Evolutionary conservation across 2,888 invertebrate species (phyloP).

Genomic region (Orchestes rusci): DNA sequence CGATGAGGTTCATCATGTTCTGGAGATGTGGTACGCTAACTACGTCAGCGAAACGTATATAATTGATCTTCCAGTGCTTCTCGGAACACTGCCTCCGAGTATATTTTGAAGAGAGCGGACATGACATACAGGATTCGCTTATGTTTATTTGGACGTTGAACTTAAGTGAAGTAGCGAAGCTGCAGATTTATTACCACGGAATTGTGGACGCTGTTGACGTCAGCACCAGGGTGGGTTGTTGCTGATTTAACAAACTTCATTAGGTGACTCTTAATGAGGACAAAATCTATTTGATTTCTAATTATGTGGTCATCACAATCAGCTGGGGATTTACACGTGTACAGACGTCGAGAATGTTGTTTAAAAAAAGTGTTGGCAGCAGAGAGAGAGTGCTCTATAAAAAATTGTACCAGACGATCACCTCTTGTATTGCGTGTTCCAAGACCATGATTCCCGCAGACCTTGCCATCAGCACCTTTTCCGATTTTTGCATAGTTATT

Average conservation of each 20-base stretch:
- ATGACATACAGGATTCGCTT: constrained; percentile 1
- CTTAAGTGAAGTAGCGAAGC: not conserved
- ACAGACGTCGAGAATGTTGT: no score
- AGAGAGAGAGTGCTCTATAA: no score
- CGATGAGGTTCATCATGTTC: constrained; percentile 2
- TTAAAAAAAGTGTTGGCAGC: no score
- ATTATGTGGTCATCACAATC: not conserved
- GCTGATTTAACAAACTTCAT: not conserved
- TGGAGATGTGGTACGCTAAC: not conserved
- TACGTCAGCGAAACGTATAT: no score
- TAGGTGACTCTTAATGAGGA: not conserved
- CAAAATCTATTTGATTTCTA: constrained; percentile 1
- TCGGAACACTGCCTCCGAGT: not conserved
- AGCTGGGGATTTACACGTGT: no score
- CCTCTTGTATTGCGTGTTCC: constrained; percentile 1
- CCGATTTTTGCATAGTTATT: constrained; percentile 2
- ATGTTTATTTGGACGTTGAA: not conserved
- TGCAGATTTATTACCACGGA: not conserved
- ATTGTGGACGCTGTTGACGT: not conserved
- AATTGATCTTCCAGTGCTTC: not conserved
- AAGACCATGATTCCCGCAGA: constrained; percentile 1
- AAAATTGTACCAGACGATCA: constrained; percentile 7
- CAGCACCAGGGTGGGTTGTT: not conserved
- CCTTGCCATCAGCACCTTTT: constrained; percentile 2
- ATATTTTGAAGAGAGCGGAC: not conserved